Percentiles rank a stretch among this genome's conserved stretches.
Conservation (phyloP, 2,113 vertebrate genomes). For the Hypocryptadius cinnamomeus region DNA sequence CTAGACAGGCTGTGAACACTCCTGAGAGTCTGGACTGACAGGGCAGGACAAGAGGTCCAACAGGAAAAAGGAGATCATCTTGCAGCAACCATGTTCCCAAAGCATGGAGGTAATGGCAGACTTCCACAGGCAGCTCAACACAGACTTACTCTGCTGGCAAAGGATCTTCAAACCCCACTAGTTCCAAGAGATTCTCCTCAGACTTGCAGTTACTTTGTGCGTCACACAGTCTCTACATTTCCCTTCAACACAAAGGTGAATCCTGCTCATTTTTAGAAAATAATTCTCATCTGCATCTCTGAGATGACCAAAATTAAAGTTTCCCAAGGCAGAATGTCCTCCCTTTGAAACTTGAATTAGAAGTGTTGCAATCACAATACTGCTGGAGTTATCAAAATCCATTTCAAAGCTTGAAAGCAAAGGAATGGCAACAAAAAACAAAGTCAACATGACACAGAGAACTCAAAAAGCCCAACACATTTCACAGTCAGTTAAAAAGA, state of each 20-base stretch:
- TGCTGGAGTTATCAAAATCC: conserved; percentile 20
- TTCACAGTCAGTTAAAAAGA: background rate
- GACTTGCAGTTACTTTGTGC: background rate
- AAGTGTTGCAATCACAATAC: background rate
- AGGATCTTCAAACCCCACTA: conserved; percentile 25
- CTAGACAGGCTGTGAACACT: background rate
- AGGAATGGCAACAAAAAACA: background rate
- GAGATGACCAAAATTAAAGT: background rate
- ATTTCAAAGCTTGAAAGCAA: background rate
- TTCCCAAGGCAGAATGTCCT: background rate
- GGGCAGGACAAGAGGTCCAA: background rate
- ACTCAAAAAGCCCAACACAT: background rate
- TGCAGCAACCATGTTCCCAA: background rate
- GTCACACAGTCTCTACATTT: background rate
- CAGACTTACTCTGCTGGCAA: background rate
- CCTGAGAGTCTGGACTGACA: background rate
- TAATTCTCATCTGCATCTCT: background rate
- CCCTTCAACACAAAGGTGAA: background rate
- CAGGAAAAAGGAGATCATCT: background rate
- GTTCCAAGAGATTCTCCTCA: background rate
- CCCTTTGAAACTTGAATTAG: background rate
- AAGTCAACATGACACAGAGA: background rate
- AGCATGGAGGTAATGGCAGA: background rate
- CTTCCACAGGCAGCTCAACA: background rate
- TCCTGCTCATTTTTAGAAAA: background rate